Evolutionary conservation across 2,888 invertebrate species (phyloP), one percentile per base, ranked within the genome.

Genomic region (Lordiphosa fenestrarum): DNA sequence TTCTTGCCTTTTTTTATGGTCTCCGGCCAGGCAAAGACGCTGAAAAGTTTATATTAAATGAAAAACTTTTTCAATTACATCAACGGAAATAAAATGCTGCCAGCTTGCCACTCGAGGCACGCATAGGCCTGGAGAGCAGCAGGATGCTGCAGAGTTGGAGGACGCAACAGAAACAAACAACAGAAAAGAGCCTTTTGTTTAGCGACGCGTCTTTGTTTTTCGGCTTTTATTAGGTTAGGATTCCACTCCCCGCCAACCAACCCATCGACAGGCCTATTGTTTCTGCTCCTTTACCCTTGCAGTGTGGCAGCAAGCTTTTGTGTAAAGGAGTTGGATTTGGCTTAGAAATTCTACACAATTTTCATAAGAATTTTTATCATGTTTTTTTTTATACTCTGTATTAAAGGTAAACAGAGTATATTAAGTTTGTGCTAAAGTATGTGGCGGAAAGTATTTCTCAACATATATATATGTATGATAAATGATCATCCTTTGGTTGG

Each of bases 11-110:
- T 55, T 57, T 71, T 71, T 30, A 62, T 62, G 61, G 53, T 19
- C 49, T 46, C 65, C 48, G 53, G 19, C 30, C 25, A 53, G 46
- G 57, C 63, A 67, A 74, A 69, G 72, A 66, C 66, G 81, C 82
- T 76, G 67, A 68, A 82, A 83, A 82, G 78, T 82, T 82, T 83
- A 85, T 86, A 86, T 86, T 86, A 86, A 85, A 86, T 83, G 75
- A 80, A 85, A 81, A 86, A 86, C 83, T 86, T 86, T 86, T 86
- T 86, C 86, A 86, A 86, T 86, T 86, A 86, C 84, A 82, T 84
- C 84, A 80, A 78, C 80, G 76, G 80, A 82, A 84, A 84, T 82
- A 82, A 82, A 84, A 84, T 75, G 75, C 75, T 77, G 75, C 80
- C 70, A 73, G 82, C 75, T 71, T 82, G 74, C 78, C 76, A 76